A percentile compares a stretch with the other conserved stretches of the same genome.
phyloP scores from a whole-genome alignment of 2,888 invertebrate genomes.

The Limnephilus rhombicus region DNA sequence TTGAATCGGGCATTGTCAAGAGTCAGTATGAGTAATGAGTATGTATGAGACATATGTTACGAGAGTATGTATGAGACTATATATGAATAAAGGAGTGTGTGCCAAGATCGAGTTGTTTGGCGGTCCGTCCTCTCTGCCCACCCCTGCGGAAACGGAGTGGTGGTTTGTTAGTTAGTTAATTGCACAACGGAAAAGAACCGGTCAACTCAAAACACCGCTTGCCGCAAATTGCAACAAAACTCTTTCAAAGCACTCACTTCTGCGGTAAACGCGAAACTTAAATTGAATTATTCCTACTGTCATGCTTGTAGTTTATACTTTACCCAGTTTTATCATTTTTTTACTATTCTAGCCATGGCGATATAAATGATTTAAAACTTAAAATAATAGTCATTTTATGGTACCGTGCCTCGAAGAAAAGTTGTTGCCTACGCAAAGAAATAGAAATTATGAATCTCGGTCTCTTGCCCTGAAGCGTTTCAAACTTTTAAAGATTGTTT shows the following conservation, averaged over 20 bases:
- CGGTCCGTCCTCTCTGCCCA: too few relatives aligned
- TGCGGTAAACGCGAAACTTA: neutral
- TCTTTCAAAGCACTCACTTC: neutral
- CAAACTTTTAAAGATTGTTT: constrained; percentile 29
- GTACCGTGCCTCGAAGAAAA: neutral
- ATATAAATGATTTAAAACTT: neutral
- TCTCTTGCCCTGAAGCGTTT: constrained; percentile 12
- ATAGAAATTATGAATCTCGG: constrained; percentile 26
- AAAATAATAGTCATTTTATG: constrained; percentile 12
- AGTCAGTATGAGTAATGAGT: too few relatives aligned
- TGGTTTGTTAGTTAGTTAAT: neutral
- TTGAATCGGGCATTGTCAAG: too few relatives aligned
- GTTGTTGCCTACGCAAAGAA: constrained; percentile 11
- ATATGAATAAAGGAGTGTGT: too few relatives aligned
- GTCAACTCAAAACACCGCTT: neutral
- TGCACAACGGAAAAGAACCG: neutral
- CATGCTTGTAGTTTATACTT: neutral
- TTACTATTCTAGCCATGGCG: neutral
- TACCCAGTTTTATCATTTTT: neutral
- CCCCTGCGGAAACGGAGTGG: too few relatives aligned
- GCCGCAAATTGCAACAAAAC: neutral
- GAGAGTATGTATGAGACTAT: too few relatives aligned
- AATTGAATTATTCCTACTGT: neutral
- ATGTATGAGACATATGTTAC: too few relatives aligned
- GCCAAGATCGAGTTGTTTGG: too few relatives aligned